Base-by-base conservation (phyloP, 1,140 invertebrate genomes). In the Drosophila azteca region DNA sequence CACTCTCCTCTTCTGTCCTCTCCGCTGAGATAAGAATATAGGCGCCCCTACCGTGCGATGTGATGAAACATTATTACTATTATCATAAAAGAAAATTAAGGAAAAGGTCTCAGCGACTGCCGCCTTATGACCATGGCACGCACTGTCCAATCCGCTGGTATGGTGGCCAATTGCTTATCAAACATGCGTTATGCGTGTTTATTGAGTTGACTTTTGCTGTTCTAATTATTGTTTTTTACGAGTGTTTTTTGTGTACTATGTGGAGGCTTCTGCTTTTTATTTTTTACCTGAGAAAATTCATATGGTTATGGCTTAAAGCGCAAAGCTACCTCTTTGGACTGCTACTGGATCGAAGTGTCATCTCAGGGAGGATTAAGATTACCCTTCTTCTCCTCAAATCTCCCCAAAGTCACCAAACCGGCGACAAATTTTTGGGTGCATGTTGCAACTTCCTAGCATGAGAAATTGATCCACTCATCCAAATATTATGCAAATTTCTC, bases 91-190 rank as follows among this genome's bases (percentile, higher is more conserved):
- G 7, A 24, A 22, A 17, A 54, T 39, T n/a, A 17, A 46, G 48
- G 66, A 31, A 20, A 39, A 39, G 11, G 13, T 9, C 35, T 13
- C 11, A 39, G 35, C 31, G 31, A 29, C 7, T 24, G 3, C 2
- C 1, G 24, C 11, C 5, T 22, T 51, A 24, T 17, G 31, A n/a
- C 45, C 59, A n/a, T 11, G 41, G 3, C n/a, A 31, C 26, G 26
- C 51, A 49, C 44, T 67, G n/a, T 55, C 11, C 22, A 24, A 22
- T 4, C 22, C 6, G 46, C 11, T 13, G 6, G 13, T 5, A 24
- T 26, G 3, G 4, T 52, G 68, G 58, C 53, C 53, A 53, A 54
- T 3, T 26, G 31, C 62, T 73, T 79, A 78, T 73, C 68, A 73
- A 60, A 55, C 67, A 73, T 53, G 72, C 50, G 11, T 61, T 45